phyloP scores from a whole-genome alignment of 2,888 invertebrate genomes.

The Polydrusus cervinus region DNA sequence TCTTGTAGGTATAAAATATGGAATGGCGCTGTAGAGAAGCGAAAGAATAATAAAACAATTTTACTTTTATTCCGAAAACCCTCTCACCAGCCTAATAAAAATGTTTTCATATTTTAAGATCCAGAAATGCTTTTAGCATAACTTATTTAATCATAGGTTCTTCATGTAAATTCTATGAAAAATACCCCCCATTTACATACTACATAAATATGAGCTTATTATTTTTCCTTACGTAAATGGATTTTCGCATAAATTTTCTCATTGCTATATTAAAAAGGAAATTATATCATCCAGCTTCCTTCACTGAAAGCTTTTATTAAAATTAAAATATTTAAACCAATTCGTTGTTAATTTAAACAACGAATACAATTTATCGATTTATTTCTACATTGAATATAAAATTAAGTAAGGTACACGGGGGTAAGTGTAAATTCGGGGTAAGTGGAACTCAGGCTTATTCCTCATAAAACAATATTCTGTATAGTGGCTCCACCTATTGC shows the following conservation, averaged over 20 bases:
- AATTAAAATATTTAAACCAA: conserved; percentile 50
- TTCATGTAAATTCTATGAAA: conserved; percentile 60
- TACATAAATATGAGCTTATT: conserved; percentile 60
- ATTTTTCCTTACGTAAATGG: conserved; percentile 54
- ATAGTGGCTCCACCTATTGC: too few species aligned
- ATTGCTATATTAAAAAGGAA: conserved; percentile 39
- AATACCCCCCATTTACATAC: conserved; percentile 62
- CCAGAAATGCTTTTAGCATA: conserved; percentile 54
- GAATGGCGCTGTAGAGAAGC: not conserved
- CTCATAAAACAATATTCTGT: too few species aligned
- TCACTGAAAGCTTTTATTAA: conserved; percentile 45
- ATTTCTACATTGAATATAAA: not conserved
- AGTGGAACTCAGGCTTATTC: too few species aligned
- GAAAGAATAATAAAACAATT: conserved; percentile 37
- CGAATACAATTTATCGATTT: conserved; percentile 1
- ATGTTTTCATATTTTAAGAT: conserved; percentile 50
- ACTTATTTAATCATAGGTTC: conserved; percentile 57
- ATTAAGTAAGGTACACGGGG: too few species aligned
- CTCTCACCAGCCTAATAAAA: conserved; percentile 42
- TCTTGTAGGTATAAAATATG: conserved; percentile 6
- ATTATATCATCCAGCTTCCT: conserved; percentile 34
- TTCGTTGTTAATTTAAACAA: conserved; percentile 35
- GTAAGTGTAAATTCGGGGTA: too few species aligned
- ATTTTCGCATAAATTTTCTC: conserved; percentile 39
- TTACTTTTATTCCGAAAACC: conserved; percentile 25